phyloP scores from a whole-genome alignment of 2,113 vertebrate species.

The Chinchilla lanigera region DNA sequence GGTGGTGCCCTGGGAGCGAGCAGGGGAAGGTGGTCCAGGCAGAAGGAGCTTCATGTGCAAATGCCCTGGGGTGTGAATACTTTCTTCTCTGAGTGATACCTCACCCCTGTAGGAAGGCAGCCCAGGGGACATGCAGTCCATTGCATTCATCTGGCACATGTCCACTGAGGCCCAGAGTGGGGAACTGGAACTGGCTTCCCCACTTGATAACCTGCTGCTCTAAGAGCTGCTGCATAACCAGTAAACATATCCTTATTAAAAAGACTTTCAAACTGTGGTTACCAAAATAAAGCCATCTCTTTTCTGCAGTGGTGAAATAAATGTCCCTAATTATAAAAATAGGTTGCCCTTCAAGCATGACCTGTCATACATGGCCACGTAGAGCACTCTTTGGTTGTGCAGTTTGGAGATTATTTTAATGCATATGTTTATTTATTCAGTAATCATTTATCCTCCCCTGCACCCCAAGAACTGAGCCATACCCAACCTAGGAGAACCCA shows the following conservation, averaged over 20 bases:
- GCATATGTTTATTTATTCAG: neutral
- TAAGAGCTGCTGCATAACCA: neutral
- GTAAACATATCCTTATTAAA: neutral
- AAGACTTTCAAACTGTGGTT: neutral
- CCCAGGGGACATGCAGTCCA: fast-evolving
- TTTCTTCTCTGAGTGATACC: neutral
- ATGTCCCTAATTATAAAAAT: neutral
- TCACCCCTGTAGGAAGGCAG: too few relatives aligned
- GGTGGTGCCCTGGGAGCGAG: neutral
- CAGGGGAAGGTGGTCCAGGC: neutral
- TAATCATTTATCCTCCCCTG: neutral
- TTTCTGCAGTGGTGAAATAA: conserved; percentile 25
- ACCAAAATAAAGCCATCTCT: neutral
- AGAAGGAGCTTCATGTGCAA: neutral
- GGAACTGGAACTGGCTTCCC: neutral
- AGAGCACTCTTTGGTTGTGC: neutral
- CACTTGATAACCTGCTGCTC: neutral
- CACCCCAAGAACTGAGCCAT: too few relatives aligned
- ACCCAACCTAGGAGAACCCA: neutral
- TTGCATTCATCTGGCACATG: neutral
- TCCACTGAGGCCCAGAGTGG: neutral
- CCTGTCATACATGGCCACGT: neutral
- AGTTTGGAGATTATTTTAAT: neutral
- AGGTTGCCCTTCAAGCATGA: neutral
- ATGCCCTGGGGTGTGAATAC: fast-evolving